A percentile compares a stretch with the other conserved stretches of the same genome.
phyloP scores from a whole-genome alignment of 2,797 vertebrate species.

The Hozukius guyotensis region DNA sequence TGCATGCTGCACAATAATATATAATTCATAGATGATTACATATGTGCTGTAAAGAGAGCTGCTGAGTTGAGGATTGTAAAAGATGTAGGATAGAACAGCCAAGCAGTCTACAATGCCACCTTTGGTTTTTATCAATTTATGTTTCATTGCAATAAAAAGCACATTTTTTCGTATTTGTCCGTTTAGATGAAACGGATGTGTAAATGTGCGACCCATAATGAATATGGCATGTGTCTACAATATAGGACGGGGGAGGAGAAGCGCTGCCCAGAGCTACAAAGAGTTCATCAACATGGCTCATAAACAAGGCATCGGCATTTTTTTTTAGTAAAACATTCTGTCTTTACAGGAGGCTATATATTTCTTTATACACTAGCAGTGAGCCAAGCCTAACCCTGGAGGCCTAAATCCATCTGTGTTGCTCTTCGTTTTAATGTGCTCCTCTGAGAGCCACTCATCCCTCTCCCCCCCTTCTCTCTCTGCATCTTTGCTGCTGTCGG shows the following conservation, averaged over 20 bases:
- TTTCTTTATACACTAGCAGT: constrained; percentile 60
- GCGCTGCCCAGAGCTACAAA: constrained; percentile 16
- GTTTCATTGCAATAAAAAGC: neutral
- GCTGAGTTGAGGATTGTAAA: neutral
- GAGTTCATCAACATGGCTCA: constrained; percentile 51
- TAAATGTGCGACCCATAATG: neutral
- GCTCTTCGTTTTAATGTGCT: constrained; percentile 72
- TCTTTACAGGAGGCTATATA: constrained; percentile 60
- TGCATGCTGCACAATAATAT: neutral
- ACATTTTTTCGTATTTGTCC: neutral
- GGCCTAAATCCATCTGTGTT: constrained; percentile 67
- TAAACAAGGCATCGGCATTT: constrained; percentile 39
- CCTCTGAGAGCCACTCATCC: constrained; percentile 71
- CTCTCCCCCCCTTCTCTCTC: constrained; percentile 6
- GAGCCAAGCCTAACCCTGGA: constrained; percentile 61
- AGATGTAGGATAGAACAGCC: neutral
- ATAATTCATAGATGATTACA: neutral
- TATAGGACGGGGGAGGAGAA: constrained; percentile 5
- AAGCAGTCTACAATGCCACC: neutral
- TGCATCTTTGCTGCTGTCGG: constrained; percentile 44
- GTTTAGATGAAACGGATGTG: neutral
- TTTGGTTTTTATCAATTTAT: neutral
- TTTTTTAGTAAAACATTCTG: constrained; percentile 40
- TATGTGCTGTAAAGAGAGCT: neutral
- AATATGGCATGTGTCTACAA: neutral